Conservation (phyloP, 2,113 vertebrate genomes). For the Smithornis capensis region DNA sequence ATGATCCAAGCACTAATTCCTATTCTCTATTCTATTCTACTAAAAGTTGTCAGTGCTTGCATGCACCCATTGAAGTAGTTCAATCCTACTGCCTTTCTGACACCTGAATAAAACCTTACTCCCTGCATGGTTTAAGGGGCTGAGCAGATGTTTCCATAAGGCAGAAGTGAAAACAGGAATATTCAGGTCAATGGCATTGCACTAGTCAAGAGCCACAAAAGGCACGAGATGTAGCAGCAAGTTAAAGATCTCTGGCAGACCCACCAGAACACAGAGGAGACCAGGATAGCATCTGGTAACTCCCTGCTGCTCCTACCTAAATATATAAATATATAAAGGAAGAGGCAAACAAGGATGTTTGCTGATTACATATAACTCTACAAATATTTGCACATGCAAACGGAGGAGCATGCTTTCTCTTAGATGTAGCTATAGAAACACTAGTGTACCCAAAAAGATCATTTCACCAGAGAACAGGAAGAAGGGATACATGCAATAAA, state of each 20-base stretch:
- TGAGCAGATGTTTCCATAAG: background rate
- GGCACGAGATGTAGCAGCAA: background rate
- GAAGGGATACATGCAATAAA: background rate
- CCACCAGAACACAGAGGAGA: background rate
- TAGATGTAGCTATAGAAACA: background rate
- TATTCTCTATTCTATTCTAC: background rate
- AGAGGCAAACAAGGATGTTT: background rate
- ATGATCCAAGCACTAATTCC: slow-evolving; percentile 14
- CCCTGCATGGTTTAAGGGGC: background rate
- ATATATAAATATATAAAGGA: background rate
- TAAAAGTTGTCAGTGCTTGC: slow-evolving; percentile 1
- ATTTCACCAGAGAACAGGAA: background rate
- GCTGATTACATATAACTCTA: accelerated
- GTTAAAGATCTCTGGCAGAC: background rate
- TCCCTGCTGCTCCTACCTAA: background rate
- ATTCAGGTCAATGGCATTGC: background rate
- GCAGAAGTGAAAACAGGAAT: slow-evolving; percentile 25
- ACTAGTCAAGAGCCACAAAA: background rate
- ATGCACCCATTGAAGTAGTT: background rate
- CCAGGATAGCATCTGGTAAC: background rate
- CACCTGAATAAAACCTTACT: background rate
- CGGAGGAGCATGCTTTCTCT: background rate
- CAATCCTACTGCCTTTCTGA: slow-evolving; percentile 14
- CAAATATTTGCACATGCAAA: background rate
- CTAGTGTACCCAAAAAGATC: background rate